Percentiles rank a stretch among this genome's conserved stretches.
These are phyloP conservation scores for Siniperca scherzeri DNA, from an alignment of 2,797 vertebrate genomes.

Conservation along the genomic window DNA sequence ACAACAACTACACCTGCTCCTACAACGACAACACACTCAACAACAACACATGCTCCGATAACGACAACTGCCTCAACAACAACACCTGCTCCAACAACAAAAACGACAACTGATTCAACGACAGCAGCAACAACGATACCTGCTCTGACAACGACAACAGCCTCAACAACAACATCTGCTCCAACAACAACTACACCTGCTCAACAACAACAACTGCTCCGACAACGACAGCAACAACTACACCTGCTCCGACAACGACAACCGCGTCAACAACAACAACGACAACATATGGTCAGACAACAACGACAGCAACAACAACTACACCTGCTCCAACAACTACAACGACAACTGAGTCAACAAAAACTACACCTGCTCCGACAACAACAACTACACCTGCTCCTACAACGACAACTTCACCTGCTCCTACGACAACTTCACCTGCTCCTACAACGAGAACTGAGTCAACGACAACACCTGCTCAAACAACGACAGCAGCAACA, in stretches of 20 bases:
- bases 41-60: not conserved
- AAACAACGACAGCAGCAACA: not conserved
- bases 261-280: not conserved
- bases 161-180: no score
- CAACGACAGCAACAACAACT: no score
- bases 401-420: no score
- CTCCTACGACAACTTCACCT: not conserved
- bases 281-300: no score
- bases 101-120: no score
- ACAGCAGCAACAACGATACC: not conserved
- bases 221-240: not conserved
- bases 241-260: no score
- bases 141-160: not conserved
- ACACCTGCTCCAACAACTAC: not conserved
- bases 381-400: not conserved
- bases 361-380: no score
- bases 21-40: accelerated
- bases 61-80: not conserved
- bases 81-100: no score
- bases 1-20: no score
- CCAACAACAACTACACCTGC: no score
- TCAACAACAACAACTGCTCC: no score
- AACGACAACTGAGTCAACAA: accelerated
- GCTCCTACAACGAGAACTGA: not conserved
- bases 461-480: accelerated